Conservation (phyloP, 2,888 invertebrate species). For the Leuctra nigra region DNA sequence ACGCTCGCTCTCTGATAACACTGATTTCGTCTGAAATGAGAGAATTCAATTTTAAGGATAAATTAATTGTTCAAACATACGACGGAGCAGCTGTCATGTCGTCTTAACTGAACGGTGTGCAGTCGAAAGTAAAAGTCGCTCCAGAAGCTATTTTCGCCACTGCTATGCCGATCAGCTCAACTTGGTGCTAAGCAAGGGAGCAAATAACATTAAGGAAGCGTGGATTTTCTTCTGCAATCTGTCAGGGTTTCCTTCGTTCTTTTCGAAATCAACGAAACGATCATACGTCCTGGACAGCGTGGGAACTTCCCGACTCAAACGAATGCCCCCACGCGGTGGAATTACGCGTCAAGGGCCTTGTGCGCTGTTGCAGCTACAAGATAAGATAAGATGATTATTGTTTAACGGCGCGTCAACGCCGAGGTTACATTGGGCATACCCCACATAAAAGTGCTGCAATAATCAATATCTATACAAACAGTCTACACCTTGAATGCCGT, state of each 20-base stretch:
- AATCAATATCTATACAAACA: too few species aligned
- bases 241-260: conserved; percentile 16
- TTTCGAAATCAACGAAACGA: conserved; percentile 14
- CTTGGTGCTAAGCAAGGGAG: conserved; percentile 28
- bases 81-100: conserved; percentile 24
- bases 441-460: too few species aligned
- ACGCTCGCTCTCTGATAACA: conserved; percentile 2
- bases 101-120: conserved; percentile 19
- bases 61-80: conserved; percentile 26
- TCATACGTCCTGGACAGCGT: conserved; percentile 13
- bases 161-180: conserved; percentile 29
- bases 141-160: conserved; percentile 23
- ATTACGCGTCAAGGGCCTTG: too few species aligned
- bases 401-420: too few species aligned
- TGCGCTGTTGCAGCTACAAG: too few species aligned
- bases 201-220: conserved; percentile 13
- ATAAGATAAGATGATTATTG: too few species aligned
- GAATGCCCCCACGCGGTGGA: too few species aligned
- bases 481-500: too few species aligned
- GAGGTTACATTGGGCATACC: too few species aligned
- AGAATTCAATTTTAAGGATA: conserved; percentile 15
- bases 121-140: conserved; percentile 19
- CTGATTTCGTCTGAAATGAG: neutral
- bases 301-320: too few species aligned
- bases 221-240: conserved; percentile 30